A percentile compares a stretch with the other conserved stretches of the same genome.
Conservation (phyloP, 64 coral and sea anemone species). For the Dendrophyllia cribrosa region DNA sequence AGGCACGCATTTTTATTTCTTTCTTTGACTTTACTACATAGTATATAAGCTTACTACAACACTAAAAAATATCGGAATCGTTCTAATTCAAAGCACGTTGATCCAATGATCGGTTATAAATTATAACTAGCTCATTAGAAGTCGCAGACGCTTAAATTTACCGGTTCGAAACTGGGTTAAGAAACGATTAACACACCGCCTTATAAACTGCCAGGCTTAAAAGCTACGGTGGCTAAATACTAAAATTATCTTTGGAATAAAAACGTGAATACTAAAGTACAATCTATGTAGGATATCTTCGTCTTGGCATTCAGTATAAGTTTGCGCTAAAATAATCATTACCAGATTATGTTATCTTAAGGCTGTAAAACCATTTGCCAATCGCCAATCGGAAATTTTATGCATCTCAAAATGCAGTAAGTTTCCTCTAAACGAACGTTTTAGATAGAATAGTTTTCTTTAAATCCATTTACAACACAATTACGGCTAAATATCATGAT, state of each 20-base stretch:
- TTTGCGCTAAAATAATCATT: not conserved
- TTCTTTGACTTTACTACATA: not conserved
- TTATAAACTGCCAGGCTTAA: too few relatives aligned
- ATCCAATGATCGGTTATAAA: not conserved
- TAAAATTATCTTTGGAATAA: too few relatives aligned
- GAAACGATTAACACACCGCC: not conserved
- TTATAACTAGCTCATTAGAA: conserved; percentile 10
- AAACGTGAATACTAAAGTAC: too few relatives aligned
- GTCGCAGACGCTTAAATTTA: not conserved
- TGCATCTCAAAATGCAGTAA: not conserved
- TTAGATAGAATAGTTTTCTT: not conserved
- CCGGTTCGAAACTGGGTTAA: not conserved
- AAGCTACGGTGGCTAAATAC: too few relatives aligned
- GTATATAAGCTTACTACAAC: not conserved
- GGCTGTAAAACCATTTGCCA: not conserved
- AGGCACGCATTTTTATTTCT: conserved; percentile 42
- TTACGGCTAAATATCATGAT: too few relatives aligned
- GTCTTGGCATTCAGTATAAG: not conserved
- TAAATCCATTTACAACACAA: not conserved
- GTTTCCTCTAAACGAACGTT: not conserved
- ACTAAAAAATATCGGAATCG: not conserved
- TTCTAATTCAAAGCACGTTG: conserved; percentile 4
- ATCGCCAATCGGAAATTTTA: not conserved
- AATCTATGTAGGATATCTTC: not conserved
- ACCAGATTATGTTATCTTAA: not conserved